A percentile compares a stretch with the other conserved stretches of the same genome.
phyloP scores from a whole-genome alignment of 2,113 vertebrate species.

The Aptenodytes forsteri region DNA sequence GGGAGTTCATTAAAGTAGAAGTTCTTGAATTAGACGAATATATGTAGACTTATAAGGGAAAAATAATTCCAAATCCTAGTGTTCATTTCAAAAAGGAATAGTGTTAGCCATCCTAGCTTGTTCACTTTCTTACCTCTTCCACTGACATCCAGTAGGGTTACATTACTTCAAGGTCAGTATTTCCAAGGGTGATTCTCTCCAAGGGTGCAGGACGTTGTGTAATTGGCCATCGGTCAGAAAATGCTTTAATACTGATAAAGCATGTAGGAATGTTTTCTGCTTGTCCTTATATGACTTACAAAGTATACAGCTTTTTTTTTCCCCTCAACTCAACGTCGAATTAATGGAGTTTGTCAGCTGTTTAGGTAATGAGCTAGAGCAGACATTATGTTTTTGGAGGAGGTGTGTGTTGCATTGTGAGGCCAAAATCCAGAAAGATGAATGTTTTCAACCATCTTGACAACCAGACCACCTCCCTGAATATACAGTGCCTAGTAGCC shows the following conservation, averaged over 20 bases:
- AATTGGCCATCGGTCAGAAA: conserved; percentile 16
- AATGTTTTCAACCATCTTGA: background rate
- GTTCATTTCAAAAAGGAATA: background rate
- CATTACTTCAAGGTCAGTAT: background rate
- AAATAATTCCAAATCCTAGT: background rate
- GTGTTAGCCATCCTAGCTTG: background rate
- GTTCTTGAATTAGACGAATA: background rate
- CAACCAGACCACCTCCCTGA: background rate
- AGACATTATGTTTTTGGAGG: background rate
- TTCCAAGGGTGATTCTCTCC: conserved; percentile 24
- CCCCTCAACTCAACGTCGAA: background rate
- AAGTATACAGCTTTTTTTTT: background rate
- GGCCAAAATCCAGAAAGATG: background rate
- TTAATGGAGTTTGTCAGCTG: conserved; percentile 33
- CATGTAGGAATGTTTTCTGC: background rate
- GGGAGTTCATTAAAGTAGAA: background rate
- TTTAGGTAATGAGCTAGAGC: conserved; percentile 22
- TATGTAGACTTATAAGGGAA: background rate
- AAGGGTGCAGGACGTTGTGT: background rate
- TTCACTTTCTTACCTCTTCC: background rate
- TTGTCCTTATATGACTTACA: background rate
- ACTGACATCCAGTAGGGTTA: background rate
- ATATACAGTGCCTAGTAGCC: background rate
- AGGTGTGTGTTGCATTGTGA: background rate
- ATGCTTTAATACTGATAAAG: conserved; percentile 7